These are phyloP conservation scores for Trachythela sp. DNA, from an alignment of 64 coral and sea anemone species.

Conservation along the genomic window DNA sequence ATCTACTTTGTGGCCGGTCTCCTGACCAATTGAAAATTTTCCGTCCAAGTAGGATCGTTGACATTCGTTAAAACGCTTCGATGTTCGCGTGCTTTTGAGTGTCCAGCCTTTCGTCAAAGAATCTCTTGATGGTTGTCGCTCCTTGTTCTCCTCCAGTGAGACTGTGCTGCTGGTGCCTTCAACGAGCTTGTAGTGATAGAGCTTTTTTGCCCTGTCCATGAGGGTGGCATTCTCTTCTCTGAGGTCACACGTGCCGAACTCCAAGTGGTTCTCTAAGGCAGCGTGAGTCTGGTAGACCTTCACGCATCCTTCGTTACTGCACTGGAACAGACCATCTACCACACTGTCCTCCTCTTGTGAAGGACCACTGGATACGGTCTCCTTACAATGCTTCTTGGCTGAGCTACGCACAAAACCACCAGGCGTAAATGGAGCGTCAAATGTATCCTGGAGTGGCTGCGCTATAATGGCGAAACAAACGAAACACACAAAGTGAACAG, in stretches of 20 bases:
- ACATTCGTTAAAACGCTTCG: conserved; percentile 1
- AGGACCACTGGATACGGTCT: neutral
- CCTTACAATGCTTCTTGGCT: neutral
- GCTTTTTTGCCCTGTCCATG: conserved; percentile 9
- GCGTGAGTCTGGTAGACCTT: conserved; percentile 38
- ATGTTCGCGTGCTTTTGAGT: conserved; percentile 1
- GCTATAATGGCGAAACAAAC: neutral
- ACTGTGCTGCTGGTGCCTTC: conserved; percentile 11
- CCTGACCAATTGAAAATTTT: neutral
- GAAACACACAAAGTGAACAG: neutral
- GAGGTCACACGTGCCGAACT: conserved; percentile 55
- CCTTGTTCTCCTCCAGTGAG: neutral
- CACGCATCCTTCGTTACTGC: conserved; percentile 50
- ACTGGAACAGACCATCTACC: conserved; percentile 26
- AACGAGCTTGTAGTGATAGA: neutral
- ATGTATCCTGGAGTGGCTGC: neutral
- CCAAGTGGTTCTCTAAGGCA: conserved; percentile 47
- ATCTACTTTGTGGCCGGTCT: conserved; percentile 1
- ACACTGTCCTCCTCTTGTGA: neutral
- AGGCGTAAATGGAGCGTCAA: neutral
- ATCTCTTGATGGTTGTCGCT: neutral
- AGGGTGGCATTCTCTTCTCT: conserved; percentile 9
- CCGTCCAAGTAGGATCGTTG: neutral
- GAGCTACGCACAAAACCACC: neutral
- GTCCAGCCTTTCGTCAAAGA: neutral